Percentiles rank a stretch among this genome's conserved stretches.
Conservation (phyloP, 2,888 invertebrate species). For the Orchesellides sinensis region DNA sequence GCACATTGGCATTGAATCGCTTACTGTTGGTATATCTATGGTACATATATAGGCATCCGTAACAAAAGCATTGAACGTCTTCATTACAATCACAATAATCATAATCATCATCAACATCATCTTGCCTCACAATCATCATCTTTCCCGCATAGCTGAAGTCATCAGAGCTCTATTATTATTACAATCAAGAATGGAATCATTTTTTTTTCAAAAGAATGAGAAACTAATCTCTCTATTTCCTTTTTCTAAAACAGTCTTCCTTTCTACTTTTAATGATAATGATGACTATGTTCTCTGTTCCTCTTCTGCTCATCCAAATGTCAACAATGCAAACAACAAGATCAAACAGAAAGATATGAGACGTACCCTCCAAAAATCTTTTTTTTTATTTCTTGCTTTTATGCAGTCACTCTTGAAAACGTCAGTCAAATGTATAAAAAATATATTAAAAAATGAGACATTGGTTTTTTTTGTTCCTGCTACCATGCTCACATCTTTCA, state of each 20-base stretch:
- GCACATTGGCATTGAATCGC: neutral
- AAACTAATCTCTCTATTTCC: conserved; percentile 50
- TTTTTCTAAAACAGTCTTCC: neutral
- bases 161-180: conserved; percentile 12
- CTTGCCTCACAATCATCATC: neutral
- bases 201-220: conserved; percentile 25
- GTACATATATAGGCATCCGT: no score
- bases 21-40: no score
- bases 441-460: neutral
- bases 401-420: no score
- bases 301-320: conserved; percentile 23
- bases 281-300: conserved; percentile 1
- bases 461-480: neutral
- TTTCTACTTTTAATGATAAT: conserved; percentile 10
- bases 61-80: conserved; percentile 1
- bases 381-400: no score
- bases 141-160: neutral
- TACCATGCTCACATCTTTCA: no score
- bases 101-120: conserved; percentile 25
- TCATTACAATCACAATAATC: conserved; percentile 39
- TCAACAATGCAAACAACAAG: conserved; percentile 30
- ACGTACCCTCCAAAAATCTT: no score
- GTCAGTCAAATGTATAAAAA: neutral
- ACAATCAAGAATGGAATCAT: conserved; percentile 43
- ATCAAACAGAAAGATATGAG: conserved; percentile 23